Evolutionary conservation across 1,140 invertebrate species (phyloP).

Genomic region (Bombus superbus): DNA sequence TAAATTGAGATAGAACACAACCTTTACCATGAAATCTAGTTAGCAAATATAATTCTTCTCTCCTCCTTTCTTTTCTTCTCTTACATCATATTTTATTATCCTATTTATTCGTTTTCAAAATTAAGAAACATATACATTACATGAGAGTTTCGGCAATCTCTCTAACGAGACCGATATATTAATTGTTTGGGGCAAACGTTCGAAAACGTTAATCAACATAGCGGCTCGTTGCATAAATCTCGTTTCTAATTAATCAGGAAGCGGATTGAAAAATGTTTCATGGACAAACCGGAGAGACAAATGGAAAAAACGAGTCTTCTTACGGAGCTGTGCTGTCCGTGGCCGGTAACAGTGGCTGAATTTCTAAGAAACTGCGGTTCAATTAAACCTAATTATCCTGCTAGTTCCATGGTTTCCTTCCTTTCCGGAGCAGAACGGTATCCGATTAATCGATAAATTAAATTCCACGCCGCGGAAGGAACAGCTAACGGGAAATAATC

Average conservation of each 20-base stretch:
- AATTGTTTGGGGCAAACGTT: not conserved
- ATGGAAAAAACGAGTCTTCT: slow-evolving; percentile 2
- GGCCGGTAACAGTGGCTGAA: slow-evolving; percentile 20
- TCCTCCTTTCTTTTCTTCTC: too few species aligned
- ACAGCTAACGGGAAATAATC: slow-evolving; percentile 47
- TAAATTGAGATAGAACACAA: too few species aligned
- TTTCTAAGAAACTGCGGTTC: slow-evolving; percentile 30
- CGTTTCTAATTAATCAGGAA: slow-evolving; percentile 31
- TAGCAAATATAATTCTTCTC: too few species aligned
- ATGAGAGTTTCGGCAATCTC: not conserved
- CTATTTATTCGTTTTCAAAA: too few species aligned
- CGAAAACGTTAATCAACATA: slow-evolving; percentile 2
- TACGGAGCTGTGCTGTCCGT: not conserved
- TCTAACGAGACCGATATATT: not conserved
- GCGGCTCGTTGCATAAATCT: slow-evolving; percentile 1
- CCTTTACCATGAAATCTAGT: too few species aligned
- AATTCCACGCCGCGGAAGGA: slow-evolving; percentile 36
- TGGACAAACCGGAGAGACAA: not conserved
- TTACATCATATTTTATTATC: too few species aligned
- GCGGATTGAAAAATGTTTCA: not conserved
- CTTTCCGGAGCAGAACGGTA: slow-evolving; percentile 51
- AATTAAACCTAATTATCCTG: slow-evolving; percentile 42
- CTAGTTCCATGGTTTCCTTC: slow-evolving; percentile 36
- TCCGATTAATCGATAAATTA: slow-evolving; percentile 51
- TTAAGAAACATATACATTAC: too few species aligned